Percentiles rank a stretch among this genome's conserved stretches.
These are phyloP conservation scores for Actinernus sp. DNA, from an alignment of 92 coral and sea anemone genomes.

Conservation along the genomic window DNA sequence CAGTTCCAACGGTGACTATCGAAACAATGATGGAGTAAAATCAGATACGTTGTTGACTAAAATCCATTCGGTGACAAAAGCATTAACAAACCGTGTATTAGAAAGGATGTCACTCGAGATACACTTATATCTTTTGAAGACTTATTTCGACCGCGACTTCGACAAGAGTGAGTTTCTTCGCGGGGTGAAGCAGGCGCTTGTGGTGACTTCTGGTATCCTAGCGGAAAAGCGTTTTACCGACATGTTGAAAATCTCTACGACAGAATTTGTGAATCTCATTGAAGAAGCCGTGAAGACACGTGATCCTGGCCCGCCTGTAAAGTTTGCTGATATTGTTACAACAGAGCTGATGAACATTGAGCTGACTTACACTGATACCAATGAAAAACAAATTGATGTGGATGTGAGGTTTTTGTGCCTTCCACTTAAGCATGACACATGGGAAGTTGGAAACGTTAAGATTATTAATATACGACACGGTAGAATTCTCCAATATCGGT, in stretches of 20 bases:
- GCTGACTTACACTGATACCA: slow-evolving; percentile 36
- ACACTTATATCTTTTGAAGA: slow-evolving; percentile 73
- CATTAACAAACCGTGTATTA: slow-evolving; percentile 70
- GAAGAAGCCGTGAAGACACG: slow-evolving; percentile 29
- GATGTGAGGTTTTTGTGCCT: slow-evolving; percentile 43
- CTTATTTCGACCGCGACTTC: slow-evolving; percentile 84
- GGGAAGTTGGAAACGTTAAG: slow-evolving; percentile 74
- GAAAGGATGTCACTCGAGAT: slow-evolving; percentile 75
- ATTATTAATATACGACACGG: slow-evolving; percentile 51
- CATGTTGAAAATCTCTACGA: slow-evolving; percentile 52
- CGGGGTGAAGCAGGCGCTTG: slow-evolving; percentile 92
- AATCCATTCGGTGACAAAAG: slow-evolving; percentile 7
- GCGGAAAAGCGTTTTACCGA: slow-evolving; percentile 59
- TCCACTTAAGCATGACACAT: slow-evolving; percentile 8
- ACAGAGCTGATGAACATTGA: slow-evolving; percentile 45
- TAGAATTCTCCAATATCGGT: slow-evolving; percentile 54
- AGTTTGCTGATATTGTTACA: slow-evolving; percentile 32
- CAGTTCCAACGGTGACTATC: too few relatives aligned
- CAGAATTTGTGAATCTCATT: slow-evolving; percentile 37
- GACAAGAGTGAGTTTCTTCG: slow-evolving; percentile 84
- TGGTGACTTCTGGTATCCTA: slow-evolving; percentile 71
- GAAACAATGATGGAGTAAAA: too few relatives aligned
- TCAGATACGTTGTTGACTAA: not conserved
- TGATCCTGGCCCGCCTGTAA: slow-evolving; percentile 36
- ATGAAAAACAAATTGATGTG: slow-evolving; percentile 55